Evolutionary conservation across 1,140 invertebrate genomes (phyloP).

Genomic region (Hyphantria cunea): DNA sequence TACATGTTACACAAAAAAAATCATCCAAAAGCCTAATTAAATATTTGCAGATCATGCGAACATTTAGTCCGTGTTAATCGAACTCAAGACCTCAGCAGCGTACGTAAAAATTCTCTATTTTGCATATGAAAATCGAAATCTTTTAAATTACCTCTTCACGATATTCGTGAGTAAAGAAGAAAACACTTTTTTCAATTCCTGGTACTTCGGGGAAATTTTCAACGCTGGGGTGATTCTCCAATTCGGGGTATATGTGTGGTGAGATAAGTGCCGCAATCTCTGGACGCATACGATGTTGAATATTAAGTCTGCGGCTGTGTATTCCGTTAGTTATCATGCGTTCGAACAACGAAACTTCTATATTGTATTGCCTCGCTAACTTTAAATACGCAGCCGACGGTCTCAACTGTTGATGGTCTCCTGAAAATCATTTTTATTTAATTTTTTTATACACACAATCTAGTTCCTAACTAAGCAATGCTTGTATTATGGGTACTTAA

Average conservation of each 20-base stretch:
- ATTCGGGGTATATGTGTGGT: conserved; percentile 83
- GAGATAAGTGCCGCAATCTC: conserved; percentile 84
- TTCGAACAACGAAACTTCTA: conserved; percentile 89
- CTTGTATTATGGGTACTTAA: no score
- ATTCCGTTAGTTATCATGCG: conserved; percentile 85
- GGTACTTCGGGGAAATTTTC: conserved; percentile 74
- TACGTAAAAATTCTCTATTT: no score
- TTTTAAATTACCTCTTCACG: conserved; percentile 67
- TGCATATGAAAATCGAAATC: neutral
- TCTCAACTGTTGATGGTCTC: conserved; percentile 90
- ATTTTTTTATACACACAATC: neutral
- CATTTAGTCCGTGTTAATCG: no score
- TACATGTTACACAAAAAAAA: no score
- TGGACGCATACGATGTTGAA: conserved; percentile 87
- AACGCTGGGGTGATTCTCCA: conserved; percentile 83
- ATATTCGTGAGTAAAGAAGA: conserved; percentile 83
- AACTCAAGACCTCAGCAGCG: no score
- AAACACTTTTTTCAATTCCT: conserved; percentile 82
- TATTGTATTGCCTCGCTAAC: conserved; percentile 82
- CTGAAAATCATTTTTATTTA: conserved; percentile 53
- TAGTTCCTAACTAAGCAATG: neutral
- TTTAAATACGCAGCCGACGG: conserved; percentile 84
- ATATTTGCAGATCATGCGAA: no score
- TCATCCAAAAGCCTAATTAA: no score
- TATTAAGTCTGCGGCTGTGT: conserved; percentile 77